Evolutionary conservation across 1,140 invertebrate genomes (phyloP), one percentile per base, ranked within the genome.

Genomic region (Cherax destructor): DNA sequence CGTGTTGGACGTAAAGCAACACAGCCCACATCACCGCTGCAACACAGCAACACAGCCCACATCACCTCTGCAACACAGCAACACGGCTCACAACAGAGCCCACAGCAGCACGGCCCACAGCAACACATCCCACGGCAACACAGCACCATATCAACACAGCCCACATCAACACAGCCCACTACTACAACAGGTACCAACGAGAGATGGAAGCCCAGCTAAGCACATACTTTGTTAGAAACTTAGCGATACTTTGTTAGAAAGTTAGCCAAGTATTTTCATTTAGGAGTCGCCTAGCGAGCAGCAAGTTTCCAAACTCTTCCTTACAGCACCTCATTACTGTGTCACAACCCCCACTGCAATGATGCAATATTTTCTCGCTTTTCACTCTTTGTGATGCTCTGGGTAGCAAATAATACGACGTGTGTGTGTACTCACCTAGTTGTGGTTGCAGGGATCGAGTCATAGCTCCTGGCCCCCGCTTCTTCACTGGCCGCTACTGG

Each of bases 191-290:
- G 69, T 74, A 30, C 69, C 5, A 5, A 65, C 69, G 30, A n/a
- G n/a, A 74, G 11, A 24, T 30, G 24, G 30, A 24, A 74, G 7
- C 11, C 24, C 24, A 74, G 21, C 69, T 9, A 74, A 74, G 24
- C 69, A 74, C 69, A 74, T 74, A 24, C 69, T 74, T 74, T 74
- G 69, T 74, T n/a, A 30, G 11, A 30, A 74, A 74, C 69, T 74
- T 74, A 21, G 69, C 69, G n/a, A 74, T 74, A 24, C 69, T 74
- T 74, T 74, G 69, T 74, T n/a, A 30, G 11, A 30, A 74, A 74
- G n/a, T 74, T 74, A 21, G 69, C 69, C 6, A 74, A 74, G 69
- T 74, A 74, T 74, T 74, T 74, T 74, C 69, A 74, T 74, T 74
- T 74, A 74, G 69, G 16, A 4, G n/a, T 9, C n/a, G n/a, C 1